phyloP scores from a whole-genome alignment of 1,140 invertebrate genomes.

The Gryllus bimaculatus region DNA sequence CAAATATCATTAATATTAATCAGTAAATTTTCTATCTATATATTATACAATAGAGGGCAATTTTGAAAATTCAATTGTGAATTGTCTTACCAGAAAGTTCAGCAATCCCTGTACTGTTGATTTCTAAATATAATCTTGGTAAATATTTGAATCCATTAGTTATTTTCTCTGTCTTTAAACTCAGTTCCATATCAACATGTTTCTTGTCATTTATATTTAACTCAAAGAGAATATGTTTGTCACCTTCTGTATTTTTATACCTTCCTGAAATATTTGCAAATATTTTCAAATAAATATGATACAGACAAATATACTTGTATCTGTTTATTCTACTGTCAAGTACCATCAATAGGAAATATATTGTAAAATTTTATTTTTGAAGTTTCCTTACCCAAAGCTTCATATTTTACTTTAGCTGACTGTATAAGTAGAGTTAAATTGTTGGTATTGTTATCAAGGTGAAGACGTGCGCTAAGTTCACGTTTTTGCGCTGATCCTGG shows the following conservation, averaged over 20 bases:
- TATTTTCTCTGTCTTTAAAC: conserved; percentile 40
- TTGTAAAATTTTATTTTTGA: not conserved
- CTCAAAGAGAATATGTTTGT: conserved; percentile 52
- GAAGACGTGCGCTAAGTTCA: conserved; percentile 45
- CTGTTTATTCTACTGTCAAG: not conserved
- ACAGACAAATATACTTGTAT: not conserved
- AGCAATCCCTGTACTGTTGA: conserved; percentile 53
- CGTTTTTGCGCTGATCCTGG: conserved; percentile 49
- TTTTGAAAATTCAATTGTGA: not conserved
- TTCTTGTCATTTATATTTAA: conserved; percentile 58
- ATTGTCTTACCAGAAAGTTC: conserved; percentile 47
- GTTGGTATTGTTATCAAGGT: conserved; percentile 41
- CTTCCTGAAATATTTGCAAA: conserved; percentile 36
- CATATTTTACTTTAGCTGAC: conserved; percentile 48
- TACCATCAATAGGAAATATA: not conserved
- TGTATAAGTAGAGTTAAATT: conserved; percentile 50
- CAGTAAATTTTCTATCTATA: not conserved
- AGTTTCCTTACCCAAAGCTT: conserved; percentile 40
- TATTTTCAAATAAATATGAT: not conserved
- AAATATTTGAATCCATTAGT: conserved; percentile 51
- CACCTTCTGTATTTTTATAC: conserved; percentile 51
- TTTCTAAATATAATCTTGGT: conserved; percentile 53
- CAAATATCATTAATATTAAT: not conserved
- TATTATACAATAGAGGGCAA: not conserved
- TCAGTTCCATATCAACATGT: conserved; percentile 51